Base-by-base conservation (phyloP, 2,888 invertebrate genomes). In the Drosophila nigricruria region DNA sequence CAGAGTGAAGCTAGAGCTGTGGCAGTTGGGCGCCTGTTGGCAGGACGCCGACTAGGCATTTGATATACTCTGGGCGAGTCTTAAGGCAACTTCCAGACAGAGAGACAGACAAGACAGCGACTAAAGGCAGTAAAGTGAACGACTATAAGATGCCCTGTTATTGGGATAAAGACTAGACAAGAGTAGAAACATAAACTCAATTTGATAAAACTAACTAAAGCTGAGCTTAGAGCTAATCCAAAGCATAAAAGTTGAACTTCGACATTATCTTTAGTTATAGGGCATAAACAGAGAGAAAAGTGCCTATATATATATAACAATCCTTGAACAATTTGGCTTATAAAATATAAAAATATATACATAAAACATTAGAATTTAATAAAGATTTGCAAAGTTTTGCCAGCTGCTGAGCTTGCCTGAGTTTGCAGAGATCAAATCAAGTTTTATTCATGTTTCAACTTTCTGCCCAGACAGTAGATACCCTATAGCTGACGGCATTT, bases 11-110 rank as follows among this genome's bases (percentile, higher is more conserved):
- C 12, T 23, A 9, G 43, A 30, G 14, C 14, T 36, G 34, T 16
- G 45, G 25, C 20, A n/a, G 25, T 1, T 30, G 49, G 49, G 16
- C 38, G 54, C 38, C 25, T 18, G 40, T 40, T 42, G 42, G 36
- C 49, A 32, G 32, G 6, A 25, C 18, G 53, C 30, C 52, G 30
- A 18, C 30, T 69, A 47, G 69, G 49, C 53, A 54, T 49, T 49
- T 50, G 40, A 59, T 69, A 59, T 40, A 40, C 43, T 32, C 58
- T 27, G 25, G 12, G 49, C 23, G 30, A 30, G 45, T 43, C 67
- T 50, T 38, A 18, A 30, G 32, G 18, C 64, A 16, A 18, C 12
- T 30, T 30, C 12, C 20, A 42, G 5, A 20, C 18, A 20, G 14
- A 18, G 20, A 18, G 45, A 2, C 34, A 42, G 34, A 34, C 34